These are phyloP conservation scores for Luehdorfia chinensis DNA, from an alignment of 1,140 invertebrate genomes.

Conservation along the genomic window DNA sequence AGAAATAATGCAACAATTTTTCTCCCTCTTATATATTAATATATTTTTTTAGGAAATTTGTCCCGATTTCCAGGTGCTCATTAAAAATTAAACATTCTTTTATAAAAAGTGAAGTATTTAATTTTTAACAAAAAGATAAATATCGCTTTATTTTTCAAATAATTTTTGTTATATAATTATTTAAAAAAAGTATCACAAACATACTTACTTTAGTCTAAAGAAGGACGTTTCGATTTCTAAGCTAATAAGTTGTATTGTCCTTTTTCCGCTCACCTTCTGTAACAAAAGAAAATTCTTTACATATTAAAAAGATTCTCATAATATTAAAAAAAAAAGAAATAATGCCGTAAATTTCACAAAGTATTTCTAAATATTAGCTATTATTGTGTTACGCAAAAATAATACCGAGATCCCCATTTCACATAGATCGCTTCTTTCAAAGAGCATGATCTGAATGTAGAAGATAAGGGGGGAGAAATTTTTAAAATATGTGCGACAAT, in stretches of 20 bases:
- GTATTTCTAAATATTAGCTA: constrained; percentile 18
- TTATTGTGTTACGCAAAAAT: constrained; percentile 23
- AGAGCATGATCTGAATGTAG: constrained; percentile 25
- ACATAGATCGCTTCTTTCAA: constrained; percentile 38
- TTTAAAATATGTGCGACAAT: constrained; percentile 76
- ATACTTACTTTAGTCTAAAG: too few relatives aligned
- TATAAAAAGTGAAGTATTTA: too few relatives aligned
- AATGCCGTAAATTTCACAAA: constrained; percentile 19
- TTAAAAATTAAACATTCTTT: too few relatives aligned
- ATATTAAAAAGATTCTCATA: constrained; percentile 48
- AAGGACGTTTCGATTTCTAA: constrained; percentile 17
- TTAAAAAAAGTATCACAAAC: too few relatives aligned
- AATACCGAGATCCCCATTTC: constrained; percentile 29
- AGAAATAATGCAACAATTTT: neutral
- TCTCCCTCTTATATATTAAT: too few relatives aligned
- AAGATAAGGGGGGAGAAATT: constrained; percentile 41
- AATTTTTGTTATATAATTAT: too few relatives aligned
- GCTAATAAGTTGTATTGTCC: constrained; percentile 29
- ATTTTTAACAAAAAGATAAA: too few relatives aligned
- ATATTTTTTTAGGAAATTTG: too few relatives aligned
- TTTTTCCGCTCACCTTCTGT: constrained; percentile 67
- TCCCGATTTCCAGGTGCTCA: too few relatives aligned
- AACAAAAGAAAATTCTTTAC: constrained; percentile 51
- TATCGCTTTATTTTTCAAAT: too few relatives aligned
- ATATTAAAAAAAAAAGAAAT: constrained; percentile 21